phyloP scores from a whole-genome alignment of 2,113 vertebrate species.

The Cathartes aura region DNA sequence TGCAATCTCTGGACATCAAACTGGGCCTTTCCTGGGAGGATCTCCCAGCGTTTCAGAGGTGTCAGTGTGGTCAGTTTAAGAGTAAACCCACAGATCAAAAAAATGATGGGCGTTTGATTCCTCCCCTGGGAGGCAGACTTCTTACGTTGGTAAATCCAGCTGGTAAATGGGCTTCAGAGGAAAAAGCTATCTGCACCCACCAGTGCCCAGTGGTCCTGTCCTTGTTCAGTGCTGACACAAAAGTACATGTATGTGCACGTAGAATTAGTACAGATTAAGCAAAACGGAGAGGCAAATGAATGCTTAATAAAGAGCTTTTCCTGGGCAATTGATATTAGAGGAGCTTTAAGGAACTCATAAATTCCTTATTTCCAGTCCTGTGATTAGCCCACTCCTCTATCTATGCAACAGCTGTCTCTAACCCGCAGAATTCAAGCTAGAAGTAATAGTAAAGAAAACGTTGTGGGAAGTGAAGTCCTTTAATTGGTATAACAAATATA shows the following conservation, averaged over 20 bases:
- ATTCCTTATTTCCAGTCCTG: not conserved
- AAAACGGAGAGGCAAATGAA: not conserved
- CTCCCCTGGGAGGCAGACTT: not conserved
- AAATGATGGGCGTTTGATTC: not conserved
- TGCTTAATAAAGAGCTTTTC: not conserved
- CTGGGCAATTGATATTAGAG: not conserved
- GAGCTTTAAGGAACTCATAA: not conserved
- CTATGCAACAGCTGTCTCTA: not conserved
- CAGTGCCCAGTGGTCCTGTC: not conserved
- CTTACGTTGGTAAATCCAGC: not conserved
- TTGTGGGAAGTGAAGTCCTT: not conserved
- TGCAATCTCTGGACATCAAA: not conserved
- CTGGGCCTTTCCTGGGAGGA: not conserved
- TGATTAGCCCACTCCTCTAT: not conserved
- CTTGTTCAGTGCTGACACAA: not conserved
- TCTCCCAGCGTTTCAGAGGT: not conserved
- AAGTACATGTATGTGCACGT: not conserved
- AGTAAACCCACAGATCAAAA: not conserved
- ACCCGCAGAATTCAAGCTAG: not conserved
- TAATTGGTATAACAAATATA: constrained; percentile 3
- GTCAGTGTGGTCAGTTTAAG: not conserved
- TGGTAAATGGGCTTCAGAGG: not conserved
- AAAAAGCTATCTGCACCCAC: not conserved
- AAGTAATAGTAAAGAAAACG: not conserved
- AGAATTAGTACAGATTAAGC: not conserved